Conservation (phyloP, 2,888 invertebrate species). For the Mythimna pallens region DNA sequence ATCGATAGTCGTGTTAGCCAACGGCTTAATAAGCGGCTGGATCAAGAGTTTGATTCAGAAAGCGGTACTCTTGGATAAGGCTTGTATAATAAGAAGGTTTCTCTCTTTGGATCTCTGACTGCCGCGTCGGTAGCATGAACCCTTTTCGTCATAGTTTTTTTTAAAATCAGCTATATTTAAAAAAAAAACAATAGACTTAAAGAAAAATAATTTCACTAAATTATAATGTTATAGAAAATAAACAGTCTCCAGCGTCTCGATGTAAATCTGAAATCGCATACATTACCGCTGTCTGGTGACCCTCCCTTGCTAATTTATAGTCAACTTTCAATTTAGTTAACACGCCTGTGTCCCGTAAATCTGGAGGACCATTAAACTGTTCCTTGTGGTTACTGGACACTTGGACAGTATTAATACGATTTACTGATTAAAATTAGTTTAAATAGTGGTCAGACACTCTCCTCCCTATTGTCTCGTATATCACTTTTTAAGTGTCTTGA, state of each 20-base stretch:
- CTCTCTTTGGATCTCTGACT: too few relatives aligned
- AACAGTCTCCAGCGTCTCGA: conserved; percentile 17
- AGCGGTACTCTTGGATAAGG: too few relatives aligned
- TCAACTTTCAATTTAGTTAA: conserved; percentile 88
- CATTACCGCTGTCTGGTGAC: conserved; percentile 66
- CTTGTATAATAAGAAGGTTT: too few relatives aligned
- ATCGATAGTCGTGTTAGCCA: too few relatives aligned
- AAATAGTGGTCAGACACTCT: conserved; percentile 5
- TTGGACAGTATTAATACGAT: conserved; percentile 60
- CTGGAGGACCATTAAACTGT: conserved; percentile 82
- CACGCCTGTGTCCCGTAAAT: conserved; percentile 84
- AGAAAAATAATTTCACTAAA: not conserved
- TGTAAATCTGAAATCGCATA: conserved; percentile 46
- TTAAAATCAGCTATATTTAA: too few relatives aligned
- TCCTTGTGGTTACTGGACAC: conserved; percentile 80
- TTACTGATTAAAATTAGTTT: conserved; percentile 59
- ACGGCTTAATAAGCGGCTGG: too few relatives aligned
- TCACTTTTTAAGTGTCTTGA: not conserved
- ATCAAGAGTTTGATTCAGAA: too few relatives aligned
- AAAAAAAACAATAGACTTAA: too few relatives aligned
- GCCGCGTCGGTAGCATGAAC: too few relatives aligned
- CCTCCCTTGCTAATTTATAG: conserved; percentile 83
- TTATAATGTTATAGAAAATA: conserved; percentile 7
- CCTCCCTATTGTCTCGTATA: conserved; percentile 6
- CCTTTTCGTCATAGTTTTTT: too few relatives aligned